Evolutionary conservation across 2,888 invertebrate genomes (phyloP).

Genomic region (Latrodectus elegans): DNA sequence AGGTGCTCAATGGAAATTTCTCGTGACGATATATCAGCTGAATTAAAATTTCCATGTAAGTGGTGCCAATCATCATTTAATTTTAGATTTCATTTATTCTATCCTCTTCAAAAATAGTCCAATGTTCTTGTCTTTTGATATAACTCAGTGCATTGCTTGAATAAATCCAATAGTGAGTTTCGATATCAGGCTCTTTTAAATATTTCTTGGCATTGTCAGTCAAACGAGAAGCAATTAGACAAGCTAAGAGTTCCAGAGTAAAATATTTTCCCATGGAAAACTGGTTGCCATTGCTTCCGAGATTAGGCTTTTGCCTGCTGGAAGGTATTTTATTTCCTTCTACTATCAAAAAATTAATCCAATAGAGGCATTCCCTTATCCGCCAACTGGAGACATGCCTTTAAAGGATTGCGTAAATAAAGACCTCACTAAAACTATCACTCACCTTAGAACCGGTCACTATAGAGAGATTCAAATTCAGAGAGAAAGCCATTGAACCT

Average conservation of each 20-base stretch:
- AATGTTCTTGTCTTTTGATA: constrained; percentile 8
- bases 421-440: too few species aligned
- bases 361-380: too few species aligned
- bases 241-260: background rate
- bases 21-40: constrained; percentile 8
- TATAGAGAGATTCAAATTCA: too few species aligned
- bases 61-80: background rate
- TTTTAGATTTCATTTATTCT: constrained; percentile 6
- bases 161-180: constrained; percentile 17
- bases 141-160: constrained; percentile 6
- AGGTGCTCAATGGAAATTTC: background rate
- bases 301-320: too few species aligned
- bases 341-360: too few species aligned
- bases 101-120: constrained; percentile 2
- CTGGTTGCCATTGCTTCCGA: too few species aligned
- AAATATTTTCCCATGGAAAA: too few species aligned
- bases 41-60: background rate
- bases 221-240: background rate
- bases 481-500: too few species aligned
- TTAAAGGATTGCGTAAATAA: too few species aligned
- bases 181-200: background rate
- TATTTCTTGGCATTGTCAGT: constrained; percentile 4
- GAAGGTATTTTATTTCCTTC: too few species aligned
- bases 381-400: too few species aligned
- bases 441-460: too few species aligned